Evolutionary conservation across 1,140 invertebrate genomes (phyloP).

Genomic region (Wiebesia pumilae): DNA sequence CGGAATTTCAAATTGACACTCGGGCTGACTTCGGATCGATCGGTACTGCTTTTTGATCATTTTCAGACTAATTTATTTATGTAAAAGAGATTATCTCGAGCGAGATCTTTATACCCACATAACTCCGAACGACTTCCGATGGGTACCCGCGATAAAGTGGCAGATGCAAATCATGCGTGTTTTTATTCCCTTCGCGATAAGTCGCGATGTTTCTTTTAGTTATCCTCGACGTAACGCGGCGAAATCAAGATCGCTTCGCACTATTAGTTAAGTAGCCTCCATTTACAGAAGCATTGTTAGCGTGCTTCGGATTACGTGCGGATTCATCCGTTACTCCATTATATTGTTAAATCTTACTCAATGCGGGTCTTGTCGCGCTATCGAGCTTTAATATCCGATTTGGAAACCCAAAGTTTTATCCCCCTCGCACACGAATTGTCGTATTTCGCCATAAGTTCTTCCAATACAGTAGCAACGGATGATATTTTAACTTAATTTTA

Average conservation of each 20-base stretch:
- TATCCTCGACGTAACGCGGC: not conserved
- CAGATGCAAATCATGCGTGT: not conserved
- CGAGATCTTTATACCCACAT: constrained; percentile 5
- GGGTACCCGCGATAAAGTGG: not conserved
- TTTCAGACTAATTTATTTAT: not conserved
- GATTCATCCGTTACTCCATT: not conserved
- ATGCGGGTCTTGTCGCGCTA: not conserved
- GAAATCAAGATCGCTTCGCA: not conserved
- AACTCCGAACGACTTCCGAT: not conserved
- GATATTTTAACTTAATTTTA: not conserved
- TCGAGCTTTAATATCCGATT: not conserved
- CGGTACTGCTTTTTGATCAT: too few relatives aligned
- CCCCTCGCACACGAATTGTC: not conserved
- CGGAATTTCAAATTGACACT: too few relatives aligned
- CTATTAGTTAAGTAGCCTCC: not conserved
- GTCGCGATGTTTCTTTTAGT: not conserved
- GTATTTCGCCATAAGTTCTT: not conserved
- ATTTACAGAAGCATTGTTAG: not conserved
- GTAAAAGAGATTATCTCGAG: not conserved
- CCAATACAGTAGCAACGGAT: not conserved
- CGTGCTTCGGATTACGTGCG: not conserved
- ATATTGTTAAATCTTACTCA: not conserved
- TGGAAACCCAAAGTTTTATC: not conserved
- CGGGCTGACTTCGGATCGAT: too few relatives aligned
- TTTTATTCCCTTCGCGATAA: not conserved